A percentile compares a stretch with the other conserved stretches of the same genome.
These are phyloP conservation scores for Coelinius sp. DNA, from an alignment of 2,888 invertebrate genomes.

Conservation along the genomic window DNA sequence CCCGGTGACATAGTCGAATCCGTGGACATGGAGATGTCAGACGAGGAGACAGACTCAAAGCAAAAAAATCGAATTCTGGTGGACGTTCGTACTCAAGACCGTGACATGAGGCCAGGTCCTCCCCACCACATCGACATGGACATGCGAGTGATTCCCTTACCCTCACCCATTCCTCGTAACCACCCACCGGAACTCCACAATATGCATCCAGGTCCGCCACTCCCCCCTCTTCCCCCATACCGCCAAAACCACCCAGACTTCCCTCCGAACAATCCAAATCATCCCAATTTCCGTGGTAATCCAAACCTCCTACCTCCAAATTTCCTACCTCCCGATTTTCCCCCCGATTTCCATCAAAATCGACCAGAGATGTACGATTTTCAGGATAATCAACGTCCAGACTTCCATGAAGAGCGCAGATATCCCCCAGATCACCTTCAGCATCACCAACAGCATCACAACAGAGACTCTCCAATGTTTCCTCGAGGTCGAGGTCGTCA, in stretches of 20 bases:
- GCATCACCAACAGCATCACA: conserved; percentile 51
- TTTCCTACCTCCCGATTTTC: conserved; percentile 36
- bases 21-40: conserved; percentile 90
- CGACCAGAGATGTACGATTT: conserved; percentile 52
- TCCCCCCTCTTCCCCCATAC: conserved; percentile 57
- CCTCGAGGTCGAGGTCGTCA: conserved; percentile 55
- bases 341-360: conserved; percentile 51
- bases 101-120: conserved; percentile 60
- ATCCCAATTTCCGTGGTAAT: conserved; percentile 56
- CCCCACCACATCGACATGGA: conserved; percentile 66
- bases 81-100: conserved; percentile 64
- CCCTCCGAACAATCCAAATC: conserved; percentile 45
- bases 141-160: conserved; percentile 66
- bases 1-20: conserved; percentile 81
- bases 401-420: conserved; percentile 48
- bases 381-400: conserved; percentile 53
- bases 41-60: conserved; percentile 76
- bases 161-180: conserved; percentile 52
- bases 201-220: conserved; percentile 54
- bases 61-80: conserved; percentile 63
- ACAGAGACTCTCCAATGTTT: conserved; percentile 54
- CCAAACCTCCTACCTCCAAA: conserved; percentile 44
- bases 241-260: conserved; percentile 55
- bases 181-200: conserved; percentile 54
- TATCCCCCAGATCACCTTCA: conserved; percentile 42